Percentiles rank a stretch among this genome's conserved stretches.
These are phyloP conservation scores for Hirudo medicinalis DNA, from an alignment of 1,140 invertebrate genomes.

Conservation along the genomic window DNA sequence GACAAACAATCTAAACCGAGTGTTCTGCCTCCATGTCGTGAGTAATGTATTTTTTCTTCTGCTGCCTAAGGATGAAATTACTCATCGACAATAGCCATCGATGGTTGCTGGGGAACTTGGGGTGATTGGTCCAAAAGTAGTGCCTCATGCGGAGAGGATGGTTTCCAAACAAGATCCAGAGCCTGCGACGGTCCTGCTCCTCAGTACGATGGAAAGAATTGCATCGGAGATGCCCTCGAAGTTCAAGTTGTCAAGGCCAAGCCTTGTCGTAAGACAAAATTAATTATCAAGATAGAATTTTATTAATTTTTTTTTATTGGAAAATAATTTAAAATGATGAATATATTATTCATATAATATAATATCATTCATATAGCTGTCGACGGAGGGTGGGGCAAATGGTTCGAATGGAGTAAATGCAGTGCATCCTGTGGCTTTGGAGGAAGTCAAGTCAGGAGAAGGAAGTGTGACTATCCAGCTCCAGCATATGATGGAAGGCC, in stretches of 20 bases:
- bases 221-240: constrained; percentile 18
- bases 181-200: constrained; percentile 32
- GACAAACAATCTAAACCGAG: constrained; percentile 18
- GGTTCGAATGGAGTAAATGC: constrained; percentile 31
- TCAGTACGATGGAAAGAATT: constrained; percentile 27
- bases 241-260: no score
- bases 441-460: constrained; percentile 41
- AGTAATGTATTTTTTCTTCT: constrained; percentile 22
- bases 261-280: no score
- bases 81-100: not conserved
- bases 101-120: constrained; percentile 15
- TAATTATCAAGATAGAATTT: no score
- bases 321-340: no score
- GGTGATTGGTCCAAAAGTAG: constrained; percentile 8
- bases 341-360: no score
- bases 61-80: constrained; percentile 1
- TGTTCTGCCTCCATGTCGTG: constrained; percentile 20
- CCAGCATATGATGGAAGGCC: constrained; percentile 46
- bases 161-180: constrained; percentile 24
- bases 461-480: constrained; percentile 52
- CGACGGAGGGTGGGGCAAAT: constrained; percentile 23
- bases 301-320: no score
- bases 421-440: constrained; percentile 12
- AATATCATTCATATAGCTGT: no score
- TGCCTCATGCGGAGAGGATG: constrained; percentile 25